Evolutionary conservation across 2,888 invertebrate species (phyloP), one percentile per base, ranked within the genome.

Genomic region (Cryptophagus acutangulus): DNA sequence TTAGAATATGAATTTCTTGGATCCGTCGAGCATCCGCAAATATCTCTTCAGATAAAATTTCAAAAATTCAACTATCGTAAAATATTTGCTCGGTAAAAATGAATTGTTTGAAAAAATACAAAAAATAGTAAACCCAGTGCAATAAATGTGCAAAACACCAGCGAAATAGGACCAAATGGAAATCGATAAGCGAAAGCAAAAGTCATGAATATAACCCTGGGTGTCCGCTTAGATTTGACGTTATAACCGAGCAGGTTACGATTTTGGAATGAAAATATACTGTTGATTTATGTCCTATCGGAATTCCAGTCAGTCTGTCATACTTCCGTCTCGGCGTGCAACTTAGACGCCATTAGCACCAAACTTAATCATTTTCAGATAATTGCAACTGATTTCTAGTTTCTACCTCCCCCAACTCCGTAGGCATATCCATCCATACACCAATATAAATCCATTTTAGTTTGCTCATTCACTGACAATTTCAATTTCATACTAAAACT

Each of bases 251-350:
- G 24, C 33, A 15, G 16, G 33, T 33, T 33, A 33, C 33, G 33
- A 36, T 29, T 15, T 29, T 3, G 12, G 36, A 36, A 36, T 28
- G 26, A 36, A 36, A 36, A 36, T 36, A 36, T 24, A 36, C n/a
- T n/a, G 36, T 36, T 36, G 36, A 36, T 36, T 36, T 36, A 36
- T 36, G 12, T 15, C 36, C 36, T 36, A 36, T 36, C 36, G 36
- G 36, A 36, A 36, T 36, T 36, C 36, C 17, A 36, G 36, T 36
- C 25, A 36, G 13, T 10, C 13, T 18, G 36, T 13, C 20, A 8
- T 15, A 15, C 26, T 36, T 36, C 36, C 36, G 36, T 36, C 28
- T 41, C 37, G 24, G 24, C 24, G n/a, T 20, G 6, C n/a, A 20
- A 20, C n/a, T 20, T 20, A 6, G n/a, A n/a, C n/a, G n/a, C n/a